Evolutionary conservation across 2,888 invertebrate species (phyloP).

Genomic region (Gortyna flavago): DNA sequence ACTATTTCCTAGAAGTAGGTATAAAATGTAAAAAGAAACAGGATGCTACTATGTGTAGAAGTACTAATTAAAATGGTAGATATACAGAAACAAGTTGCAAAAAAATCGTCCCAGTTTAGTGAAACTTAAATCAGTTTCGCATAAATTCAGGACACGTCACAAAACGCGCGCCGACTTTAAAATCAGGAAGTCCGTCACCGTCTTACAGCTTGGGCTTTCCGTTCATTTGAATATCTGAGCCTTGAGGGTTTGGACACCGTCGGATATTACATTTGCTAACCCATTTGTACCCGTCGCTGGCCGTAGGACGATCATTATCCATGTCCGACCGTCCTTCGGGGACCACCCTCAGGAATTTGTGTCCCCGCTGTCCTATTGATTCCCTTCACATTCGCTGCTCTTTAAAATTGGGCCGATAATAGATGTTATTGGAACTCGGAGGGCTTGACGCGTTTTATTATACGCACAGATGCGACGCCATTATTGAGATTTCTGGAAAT

Average conservation of each 20-base stretch:
- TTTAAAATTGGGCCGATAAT: conserved; percentile 86
- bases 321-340: conserved; percentile 83
- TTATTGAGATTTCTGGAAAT: conserved; percentile 66
- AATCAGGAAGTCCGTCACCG: conserved; percentile 77
- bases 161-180: conserved; percentile 71
- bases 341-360: conserved; percentile 81
- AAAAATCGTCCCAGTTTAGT: neutral
- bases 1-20: neutral
- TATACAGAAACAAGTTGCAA: neutral
- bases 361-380: conserved; percentile 83
- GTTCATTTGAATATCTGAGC: conserved; percentile 82
- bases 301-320: conserved; percentile 87
- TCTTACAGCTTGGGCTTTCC: conserved; percentile 70
- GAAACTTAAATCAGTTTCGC: conserved; percentile 49
- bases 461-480: conserved; percentile 65
- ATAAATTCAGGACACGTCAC: conserved; percentile 61
- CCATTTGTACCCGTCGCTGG: conserved; percentile 89
- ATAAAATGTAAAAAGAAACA: no score
- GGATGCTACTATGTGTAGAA: neutral
- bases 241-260: conserved; percentile 80
- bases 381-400: conserved; percentile 78
- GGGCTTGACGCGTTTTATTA: conserved; percentile 75
- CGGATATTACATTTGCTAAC: conserved; percentile 90
- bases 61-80: neutral
- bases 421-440: conserved; percentile 77